Base-by-base conservation (phyloP, 2,113 vertebrate genomes). In the Otis tarda region DNA sequence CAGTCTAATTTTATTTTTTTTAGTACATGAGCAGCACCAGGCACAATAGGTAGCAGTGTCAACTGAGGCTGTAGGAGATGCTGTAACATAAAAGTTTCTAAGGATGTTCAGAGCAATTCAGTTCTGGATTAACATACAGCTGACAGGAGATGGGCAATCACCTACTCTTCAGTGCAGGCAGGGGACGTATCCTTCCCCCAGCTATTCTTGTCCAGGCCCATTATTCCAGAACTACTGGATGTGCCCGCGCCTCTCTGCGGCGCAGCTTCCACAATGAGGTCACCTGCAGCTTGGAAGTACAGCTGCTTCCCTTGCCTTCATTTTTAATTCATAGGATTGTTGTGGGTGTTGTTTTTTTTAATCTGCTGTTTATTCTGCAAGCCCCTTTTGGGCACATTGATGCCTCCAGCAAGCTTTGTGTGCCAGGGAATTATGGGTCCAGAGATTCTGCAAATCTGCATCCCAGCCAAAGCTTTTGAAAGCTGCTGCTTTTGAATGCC, bases 401-500 rank as follows among this genome's bases (percentile, higher is more conserved):
- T 96, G 95, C 95, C 95, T 97, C 95, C 94, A 97, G 95, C 96
- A 92, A 95, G 95, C 91, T 96, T 94, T 89, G 85, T 95, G 39
- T 96, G 96, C 97, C 96, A 97, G 90, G 86, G 95, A 96, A 96
- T 97, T 93, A 94, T 97, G 94, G 93, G 96, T 94, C 96, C 95
- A 95, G 96, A 95, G 93, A 92, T 95, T 95, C 94, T 95, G 95
- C 93, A 97, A 95, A 95, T 83, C 95, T 92, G 96, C 93, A 92
- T 94, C 88, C 80, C 94, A 96, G 97, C 95, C 96, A 97, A 97
- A 92, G 94, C 95, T 94, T 97, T 95, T 96, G 95, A 97, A 97
- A 96, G 93, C 95, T 93, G 95, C 96, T 96, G 68, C 94, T 90
- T 96, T 97, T 96, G 97, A 95, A 94, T 93, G 93, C 94, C 92